Percentiles rank a stretch among this genome's conserved stretches.
phyloP scores from a whole-genome alignment of 2,888 invertebrate species.

The Zootermopsis nevadensis region DNA sequence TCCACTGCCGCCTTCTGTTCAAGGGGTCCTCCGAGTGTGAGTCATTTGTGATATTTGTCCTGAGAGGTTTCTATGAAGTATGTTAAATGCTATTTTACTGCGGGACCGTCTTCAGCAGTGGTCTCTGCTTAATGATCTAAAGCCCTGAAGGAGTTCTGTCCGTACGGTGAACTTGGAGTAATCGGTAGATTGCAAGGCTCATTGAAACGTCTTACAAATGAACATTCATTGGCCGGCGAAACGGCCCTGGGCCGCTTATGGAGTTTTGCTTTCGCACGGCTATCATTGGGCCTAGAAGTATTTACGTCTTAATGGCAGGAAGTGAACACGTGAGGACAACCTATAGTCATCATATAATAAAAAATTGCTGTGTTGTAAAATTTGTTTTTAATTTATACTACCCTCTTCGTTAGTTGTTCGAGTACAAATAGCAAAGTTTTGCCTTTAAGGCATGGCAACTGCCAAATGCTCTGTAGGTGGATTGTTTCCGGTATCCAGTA shows the following conservation, averaged over 20 bases:
- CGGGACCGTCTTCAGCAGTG: background rate
- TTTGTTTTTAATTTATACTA: constrained; percentile 16
- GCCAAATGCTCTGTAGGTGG: no score
- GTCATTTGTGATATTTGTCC: no score
- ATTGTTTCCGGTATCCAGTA: background rate
- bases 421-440: background rate
- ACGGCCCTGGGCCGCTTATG: background rate
- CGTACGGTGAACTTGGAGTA: background rate
- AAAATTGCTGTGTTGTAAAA: background rate
- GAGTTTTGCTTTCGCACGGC: background rate
- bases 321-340: background rate
- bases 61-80: no score
- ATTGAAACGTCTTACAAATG: background rate
- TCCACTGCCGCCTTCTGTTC: background rate
- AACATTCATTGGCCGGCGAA: background rate
- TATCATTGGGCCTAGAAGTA: background rate
- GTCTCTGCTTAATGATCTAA: background rate
- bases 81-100: background rate
- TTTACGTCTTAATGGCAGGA: constrained; percentile 2
- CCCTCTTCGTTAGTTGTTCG: background rate
- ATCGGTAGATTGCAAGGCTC: background rate
- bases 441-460: no score
- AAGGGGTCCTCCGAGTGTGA: no score
- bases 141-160: background rate
- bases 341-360: background rate